Base-by-base conservation (phyloP, 2,797 vertebrate species). In the Helostoma temminkii region DNA sequence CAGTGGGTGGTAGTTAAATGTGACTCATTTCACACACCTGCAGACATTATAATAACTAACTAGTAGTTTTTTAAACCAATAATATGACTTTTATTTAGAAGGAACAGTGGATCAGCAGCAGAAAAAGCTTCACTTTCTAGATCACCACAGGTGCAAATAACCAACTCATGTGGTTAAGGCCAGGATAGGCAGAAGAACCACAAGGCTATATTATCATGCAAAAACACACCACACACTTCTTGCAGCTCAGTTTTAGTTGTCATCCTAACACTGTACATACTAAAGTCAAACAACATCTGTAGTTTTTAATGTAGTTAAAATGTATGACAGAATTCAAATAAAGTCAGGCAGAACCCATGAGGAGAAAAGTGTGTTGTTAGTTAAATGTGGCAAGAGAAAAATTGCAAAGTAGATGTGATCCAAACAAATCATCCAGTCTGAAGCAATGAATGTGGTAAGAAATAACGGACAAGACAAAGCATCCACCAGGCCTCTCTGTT, bases 1-100 rank as follows among this genome's bases (percentile, higher is more conserved):
- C 66, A 22, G 73, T 63, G 62, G 76, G 74, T 81, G 77, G 62
- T 26, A 36, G 42, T 26, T 69, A 42, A 71, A 63, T 68, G 47
- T 67, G 45, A 76, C 74, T 52, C 15, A 43, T 24, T 9, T 70
- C 67, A 64, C 16, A 32, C 36, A 77, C 21, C 64, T 63, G 47
- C 54, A 55, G 14, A 54, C 7, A 22, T 65, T 37, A 55, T 7
- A 47, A 6, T 45, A 34, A 66, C 39, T 61, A 21, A 41, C 22
- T n/a, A n/a, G 47, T 3, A 22, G 41, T 19, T 11, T 28, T 52
- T 55, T 67, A 45, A 10, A 41, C 28, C n/a, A 18, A 55, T 55
- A 0, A 12, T 55, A 34, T 50, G 42, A 46, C 64, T 60, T 60
- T 56, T 4, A 34, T 19, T 41, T 16, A 26, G 12, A 36, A 18